Conservation (phyloP, 1,140 invertebrate species). For the Trichonephila clavipes region DNA sequence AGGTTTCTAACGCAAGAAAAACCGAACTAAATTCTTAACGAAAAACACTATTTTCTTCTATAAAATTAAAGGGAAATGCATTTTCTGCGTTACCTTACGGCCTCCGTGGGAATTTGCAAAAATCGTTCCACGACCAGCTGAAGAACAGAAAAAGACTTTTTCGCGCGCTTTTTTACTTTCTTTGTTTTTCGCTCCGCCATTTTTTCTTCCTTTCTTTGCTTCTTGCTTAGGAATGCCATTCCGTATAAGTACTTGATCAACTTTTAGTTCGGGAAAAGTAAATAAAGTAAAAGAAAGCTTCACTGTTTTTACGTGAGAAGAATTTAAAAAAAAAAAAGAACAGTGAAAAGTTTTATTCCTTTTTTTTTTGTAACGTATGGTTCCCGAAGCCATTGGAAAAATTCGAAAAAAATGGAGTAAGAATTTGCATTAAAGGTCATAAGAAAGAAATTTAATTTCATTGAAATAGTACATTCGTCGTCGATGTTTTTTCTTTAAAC, state of each 20-base stretch:
- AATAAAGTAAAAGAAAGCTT: slow-evolving; percentile 12
- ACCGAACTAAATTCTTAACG: slow-evolving; percentile 37
- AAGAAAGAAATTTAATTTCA: not conserved
- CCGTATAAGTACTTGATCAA: slow-evolving; percentile 53
- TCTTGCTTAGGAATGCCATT: not conserved
- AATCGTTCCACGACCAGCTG: slow-evolving; percentile 15
- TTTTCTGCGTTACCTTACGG: slow-evolving; percentile 35
- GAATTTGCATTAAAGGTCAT: slow-evolving; percentile 13
- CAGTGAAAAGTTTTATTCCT: not conserved
- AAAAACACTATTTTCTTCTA: slow-evolving; percentile 46
- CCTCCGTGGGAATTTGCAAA: slow-evolving; percentile 52
- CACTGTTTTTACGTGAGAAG: slow-evolving; percentile 28
- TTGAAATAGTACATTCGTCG: not conserved
- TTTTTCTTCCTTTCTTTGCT: not conserved
- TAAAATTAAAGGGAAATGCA: slow-evolving; percentile 58
- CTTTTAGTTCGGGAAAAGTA: slow-evolving; percentile 12
- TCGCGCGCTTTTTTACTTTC: not conserved
- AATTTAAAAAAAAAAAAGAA: slow-evolving; percentile 10
- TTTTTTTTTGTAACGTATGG: not conserved
- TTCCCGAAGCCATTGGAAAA: not conserved
- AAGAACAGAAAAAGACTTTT: not conserved
- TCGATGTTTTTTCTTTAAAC: not conserved
- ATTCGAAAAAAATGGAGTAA: not conserved
- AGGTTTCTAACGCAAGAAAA: slow-evolving; percentile 26
- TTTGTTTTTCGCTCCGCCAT: not conserved